Conservation (phyloP, 2,113 vertebrate genomes). For the Eptesicus fuscus region DNA sequence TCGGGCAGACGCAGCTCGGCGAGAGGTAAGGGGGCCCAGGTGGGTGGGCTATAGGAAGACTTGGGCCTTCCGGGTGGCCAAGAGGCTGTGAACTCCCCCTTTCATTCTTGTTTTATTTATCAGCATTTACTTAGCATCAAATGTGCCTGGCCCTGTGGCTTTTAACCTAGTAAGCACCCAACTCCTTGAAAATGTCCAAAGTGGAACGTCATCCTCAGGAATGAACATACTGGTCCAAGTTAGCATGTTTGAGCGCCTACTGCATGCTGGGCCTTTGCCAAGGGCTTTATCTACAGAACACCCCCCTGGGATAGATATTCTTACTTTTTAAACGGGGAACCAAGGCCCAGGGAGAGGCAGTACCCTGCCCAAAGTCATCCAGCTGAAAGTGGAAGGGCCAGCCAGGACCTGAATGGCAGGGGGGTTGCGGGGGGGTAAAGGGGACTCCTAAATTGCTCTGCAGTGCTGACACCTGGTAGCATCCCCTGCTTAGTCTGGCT, state of each 20-base stretch:
- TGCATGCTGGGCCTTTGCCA: background rate
- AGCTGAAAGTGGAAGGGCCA: background rate
- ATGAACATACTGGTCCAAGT: background rate
- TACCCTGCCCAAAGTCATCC: background rate
- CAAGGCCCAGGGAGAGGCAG: background rate
- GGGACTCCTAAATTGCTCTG: background rate
- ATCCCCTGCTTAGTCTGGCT: background rate
- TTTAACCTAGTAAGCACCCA: background rate
- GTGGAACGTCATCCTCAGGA: background rate
- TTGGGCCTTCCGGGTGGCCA: background rate
- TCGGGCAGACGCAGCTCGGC: conserved; percentile 73
- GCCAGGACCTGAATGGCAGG: background rate
- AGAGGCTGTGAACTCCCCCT: background rate
- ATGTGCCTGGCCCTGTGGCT: background rate
- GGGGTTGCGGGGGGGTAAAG: background rate
- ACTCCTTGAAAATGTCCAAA: background rate
- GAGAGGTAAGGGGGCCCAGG: conserved; percentile 66
- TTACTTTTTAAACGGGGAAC: background rate
- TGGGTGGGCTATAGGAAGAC: background rate
- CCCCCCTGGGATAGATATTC: background rate
- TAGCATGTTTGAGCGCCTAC: background rate
- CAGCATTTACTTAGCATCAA: background rate
- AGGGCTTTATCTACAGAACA: background rate
- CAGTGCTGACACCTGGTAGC: background rate
- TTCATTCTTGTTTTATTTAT: background rate